These are phyloP conservation scores for Tauraco hartlaubi DNA, from an alignment of 2,797 vertebrate genomes.

Conservation along the genomic window DNA sequence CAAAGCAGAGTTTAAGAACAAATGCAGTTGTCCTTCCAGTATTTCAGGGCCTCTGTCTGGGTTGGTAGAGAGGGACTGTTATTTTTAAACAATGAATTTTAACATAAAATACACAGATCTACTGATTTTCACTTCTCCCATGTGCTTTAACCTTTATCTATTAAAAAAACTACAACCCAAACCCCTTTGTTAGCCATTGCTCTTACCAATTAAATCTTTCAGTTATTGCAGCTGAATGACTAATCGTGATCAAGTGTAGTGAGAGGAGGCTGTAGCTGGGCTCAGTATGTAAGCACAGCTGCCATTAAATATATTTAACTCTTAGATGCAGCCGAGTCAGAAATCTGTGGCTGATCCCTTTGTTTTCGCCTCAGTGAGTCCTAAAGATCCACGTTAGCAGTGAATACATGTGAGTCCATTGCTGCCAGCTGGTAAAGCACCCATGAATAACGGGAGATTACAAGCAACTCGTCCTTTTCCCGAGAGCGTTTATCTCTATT, in stretches of 20 bases:
- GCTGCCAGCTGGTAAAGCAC: conserved; percentile 63
- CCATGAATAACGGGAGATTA: conserved; percentile 68
- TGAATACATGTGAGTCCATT: conserved; percentile 25
- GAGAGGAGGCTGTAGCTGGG: neutral
- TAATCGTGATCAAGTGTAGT: neutral
- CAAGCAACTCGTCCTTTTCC: conserved; percentile 37
- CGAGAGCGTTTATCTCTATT: conserved; percentile 28
- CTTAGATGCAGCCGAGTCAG: conserved; percentile 19
- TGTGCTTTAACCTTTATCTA: neutral
- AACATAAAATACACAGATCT: neutral
- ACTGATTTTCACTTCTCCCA: neutral
- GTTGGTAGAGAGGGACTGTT: neutral
- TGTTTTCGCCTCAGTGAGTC: conserved; percentile 67
- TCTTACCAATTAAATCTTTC: neutral
- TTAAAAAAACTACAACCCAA: neutral
- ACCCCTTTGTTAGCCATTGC: neutral
- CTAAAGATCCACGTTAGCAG: conserved; percentile 50
- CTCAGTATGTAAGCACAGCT: neutral
- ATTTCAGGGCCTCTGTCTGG: neutral
- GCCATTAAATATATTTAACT: conserved; percentile 37
- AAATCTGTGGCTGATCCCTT: conserved; percentile 65
- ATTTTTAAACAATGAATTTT: neutral
- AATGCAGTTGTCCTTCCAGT: neutral
- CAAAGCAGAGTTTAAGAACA: neutral
- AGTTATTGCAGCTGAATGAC: neutral